Percentiles rank a stretch among this genome's conserved stretches.
Evolutionary conservation across 2,113 vertebrate species (phyloP).

Genomic region (Tenrec ecaudatus): DNA sequence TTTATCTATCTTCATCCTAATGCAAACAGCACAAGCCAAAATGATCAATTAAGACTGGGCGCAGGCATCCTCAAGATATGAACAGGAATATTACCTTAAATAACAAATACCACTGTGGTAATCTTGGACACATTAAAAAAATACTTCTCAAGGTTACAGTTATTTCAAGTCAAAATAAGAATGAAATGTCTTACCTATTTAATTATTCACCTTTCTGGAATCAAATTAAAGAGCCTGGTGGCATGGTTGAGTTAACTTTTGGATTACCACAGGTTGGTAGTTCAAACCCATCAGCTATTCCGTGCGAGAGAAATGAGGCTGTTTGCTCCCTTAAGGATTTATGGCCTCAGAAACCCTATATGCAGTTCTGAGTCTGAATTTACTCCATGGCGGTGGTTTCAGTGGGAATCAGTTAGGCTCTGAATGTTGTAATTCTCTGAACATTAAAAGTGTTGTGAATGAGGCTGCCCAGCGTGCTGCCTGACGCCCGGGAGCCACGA

Average conservation of each 20-base stretch:
- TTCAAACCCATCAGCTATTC: too few species aligned
- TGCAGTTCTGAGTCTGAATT: too few species aligned
- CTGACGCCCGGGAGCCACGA: background rate
- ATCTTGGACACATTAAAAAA: background rate
- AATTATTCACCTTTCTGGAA: background rate
- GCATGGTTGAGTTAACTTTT: too few species aligned
- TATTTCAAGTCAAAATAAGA: background rate
- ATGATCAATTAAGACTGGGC: background rate
- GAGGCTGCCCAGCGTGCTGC: conserved; percentile 33
- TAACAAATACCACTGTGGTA: background rate
- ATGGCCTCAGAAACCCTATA: too few species aligned
- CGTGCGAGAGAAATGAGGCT: too few species aligned
- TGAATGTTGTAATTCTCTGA: background rate
- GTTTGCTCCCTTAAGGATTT: too few species aligned
- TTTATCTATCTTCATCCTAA: background rate
- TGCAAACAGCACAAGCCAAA: background rate
- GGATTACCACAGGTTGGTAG: too few species aligned
- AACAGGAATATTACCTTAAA: background rate
- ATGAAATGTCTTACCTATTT: background rate
- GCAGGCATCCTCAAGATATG: background rate
- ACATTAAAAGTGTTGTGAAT: too few species aligned
- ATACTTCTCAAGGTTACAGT: background rate
- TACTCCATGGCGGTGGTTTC: too few species aligned
- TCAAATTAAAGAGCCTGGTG: background rate
- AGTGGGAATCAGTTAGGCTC: background rate